These are phyloP conservation scores for Tragelaphus oryx DNA, from an alignment of 2,797 vertebrate genomes.

Conservation along the genomic window DNA sequence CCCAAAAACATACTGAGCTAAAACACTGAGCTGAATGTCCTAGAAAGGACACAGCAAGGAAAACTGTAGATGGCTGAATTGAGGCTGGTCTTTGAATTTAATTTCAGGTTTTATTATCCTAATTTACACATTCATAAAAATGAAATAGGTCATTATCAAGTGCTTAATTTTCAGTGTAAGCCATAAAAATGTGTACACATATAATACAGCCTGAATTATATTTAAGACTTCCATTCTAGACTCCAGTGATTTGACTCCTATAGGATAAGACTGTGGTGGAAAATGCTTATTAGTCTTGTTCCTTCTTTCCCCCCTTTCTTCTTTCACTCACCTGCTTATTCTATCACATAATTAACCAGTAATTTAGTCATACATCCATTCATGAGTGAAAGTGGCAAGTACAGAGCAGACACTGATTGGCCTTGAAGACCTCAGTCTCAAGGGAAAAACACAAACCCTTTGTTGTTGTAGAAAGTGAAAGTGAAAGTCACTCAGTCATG, in stretches of 20 bases:
- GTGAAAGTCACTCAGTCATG: not conserved
- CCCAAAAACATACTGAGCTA: not conserved
- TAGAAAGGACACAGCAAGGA: conserved; percentile 37
- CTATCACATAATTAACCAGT: not conserved
- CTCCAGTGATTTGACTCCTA: not conserved
- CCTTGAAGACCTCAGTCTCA: not conserved
- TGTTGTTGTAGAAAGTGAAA: not conserved
- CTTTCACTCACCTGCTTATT: not conserved
- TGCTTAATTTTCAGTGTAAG: conserved; percentile 66
- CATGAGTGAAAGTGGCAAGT: not conserved
- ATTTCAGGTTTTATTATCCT: conserved; percentile 67
- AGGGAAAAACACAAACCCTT: not conserved
- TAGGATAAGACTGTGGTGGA: not conserved
- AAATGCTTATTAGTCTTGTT: not conserved
- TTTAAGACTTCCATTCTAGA: conserved; percentile 25
- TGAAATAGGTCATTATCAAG: conserved; percentile 69
- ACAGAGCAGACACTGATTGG: not conserved
- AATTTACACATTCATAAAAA: conserved; percentile 70
- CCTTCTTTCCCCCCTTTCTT: not conserved
- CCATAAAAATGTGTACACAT: conserved; percentile 63
- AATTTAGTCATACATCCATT: not conserved
- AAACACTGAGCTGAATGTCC: not conserved
- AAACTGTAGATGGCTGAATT: conserved; percentile 18
- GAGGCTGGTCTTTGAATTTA: conserved; percentile 44
- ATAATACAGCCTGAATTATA: conserved; percentile 34